Percentiles rank a stretch among this genome's conserved stretches.
These are phyloP conservation scores for Euwallacea fornicatus DNA, from an alignment of 1,140 invertebrate genomes.

Conservation along the genomic window DNA sequence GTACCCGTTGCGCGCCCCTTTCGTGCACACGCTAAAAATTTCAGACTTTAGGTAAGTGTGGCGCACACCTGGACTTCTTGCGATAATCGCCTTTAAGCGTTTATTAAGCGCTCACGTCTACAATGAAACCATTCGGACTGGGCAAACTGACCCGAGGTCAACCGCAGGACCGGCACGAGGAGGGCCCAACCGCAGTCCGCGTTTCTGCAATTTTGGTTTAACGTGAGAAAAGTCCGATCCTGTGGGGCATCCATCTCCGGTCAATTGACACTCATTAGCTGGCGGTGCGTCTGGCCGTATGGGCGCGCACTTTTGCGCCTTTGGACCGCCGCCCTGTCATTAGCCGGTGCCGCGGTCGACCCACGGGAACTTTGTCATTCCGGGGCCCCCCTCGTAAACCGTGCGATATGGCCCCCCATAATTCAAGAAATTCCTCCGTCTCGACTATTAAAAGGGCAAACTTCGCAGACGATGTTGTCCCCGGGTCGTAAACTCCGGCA, in stretches of 20 bases:
- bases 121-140: slow-evolving; percentile 11
- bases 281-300: slow-evolving; percentile 13
- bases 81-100: slow-evolving; percentile 3
- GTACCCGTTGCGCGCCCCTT: too few relatives aligned
- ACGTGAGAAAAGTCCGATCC: neutral
- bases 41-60: too few relatives aligned
- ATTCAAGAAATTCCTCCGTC: too few relatives aligned
- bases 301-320: slow-evolving; percentile 7
- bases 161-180: neutral
- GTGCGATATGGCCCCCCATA: neutral
- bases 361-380: slow-evolving; percentile 27
- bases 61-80: neutral
- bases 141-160: slow-evolving; percentile 6
- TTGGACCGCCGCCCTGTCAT: slow-evolving; percentile 26
- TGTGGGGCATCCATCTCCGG: slow-evolving; percentile 7
- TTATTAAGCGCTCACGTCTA: slow-evolving; percentile 22
- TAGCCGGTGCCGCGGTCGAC: slow-evolving; percentile 17
- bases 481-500: too few relatives aligned
- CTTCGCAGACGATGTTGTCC: too few relatives aligned
- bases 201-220: neutral
- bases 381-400: neutral
- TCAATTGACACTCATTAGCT: slow-evolving; percentile 30
- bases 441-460: too few relatives aligned
- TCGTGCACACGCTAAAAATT: too few relatives aligned
- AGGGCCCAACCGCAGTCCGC: too few relatives aligned